Evolutionary conservation across 2,797 vertebrate genomes (phyloP), one percentile per base, ranked within the genome.

Genomic region (Psittacula echo): DNA sequence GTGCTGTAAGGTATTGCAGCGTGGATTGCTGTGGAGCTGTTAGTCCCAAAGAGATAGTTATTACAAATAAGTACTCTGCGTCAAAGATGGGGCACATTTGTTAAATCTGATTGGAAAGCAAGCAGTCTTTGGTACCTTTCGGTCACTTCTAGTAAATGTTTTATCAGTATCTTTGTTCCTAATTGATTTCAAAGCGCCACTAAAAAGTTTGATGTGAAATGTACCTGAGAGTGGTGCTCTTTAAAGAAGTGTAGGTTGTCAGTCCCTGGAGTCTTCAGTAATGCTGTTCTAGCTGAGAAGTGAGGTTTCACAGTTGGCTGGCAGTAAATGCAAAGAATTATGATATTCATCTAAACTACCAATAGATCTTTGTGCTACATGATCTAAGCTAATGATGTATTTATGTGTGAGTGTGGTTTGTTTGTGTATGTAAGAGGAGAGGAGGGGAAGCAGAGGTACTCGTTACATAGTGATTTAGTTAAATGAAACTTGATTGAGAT

Each of bases 401-500:
- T 37, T 45, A 18, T 8, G 7, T 22, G 20, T 32, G 45, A 29
- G 54, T 20, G n/a, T 64, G 71, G 32, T 37, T 60, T 18, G 56
- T 41, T 27, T 48, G 9, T 16, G 29, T 39, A 24, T 18, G 18
- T 23, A 34, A 75, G 37, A 42, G 34, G 64, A 62, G 47, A 44
- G 11, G 11, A 48, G 47, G 20, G 22, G 32, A 65, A 56, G 9
- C n/a, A 11, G 27, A 75, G 21, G 27, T 32, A 8, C 16, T 81
- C 2, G 1, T 29, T 70, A 13, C 0, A 0, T 37, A 39, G n/a
- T 56, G 61, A 44, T 77, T 45, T 62, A 39, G 7, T 27, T 47
- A 54, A 60, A 19, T 83, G 45, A 85, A 61, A 44, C 67, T 21
- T 39, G 41, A 45, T 42, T 60, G 50, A 77, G 34, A 14, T 56